phyloP scores from a whole-genome alignment of 2,888 invertebrate genomes.

The Erebia palarica region DNA sequence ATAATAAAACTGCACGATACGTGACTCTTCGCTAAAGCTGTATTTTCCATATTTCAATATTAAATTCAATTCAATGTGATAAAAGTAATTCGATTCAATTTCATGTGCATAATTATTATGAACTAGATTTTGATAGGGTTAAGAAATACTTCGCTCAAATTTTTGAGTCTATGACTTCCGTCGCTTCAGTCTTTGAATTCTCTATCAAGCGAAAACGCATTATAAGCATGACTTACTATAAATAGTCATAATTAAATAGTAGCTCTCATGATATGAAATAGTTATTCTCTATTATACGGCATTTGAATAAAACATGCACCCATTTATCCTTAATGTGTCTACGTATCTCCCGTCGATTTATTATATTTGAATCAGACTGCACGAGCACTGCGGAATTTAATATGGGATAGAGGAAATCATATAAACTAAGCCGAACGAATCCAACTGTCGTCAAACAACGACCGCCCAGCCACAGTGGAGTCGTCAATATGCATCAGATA shows the following conservation, averaged over 20 bases:
- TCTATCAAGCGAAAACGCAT: background rate
- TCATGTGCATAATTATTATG: background rate
- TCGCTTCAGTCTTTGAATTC: background rate
- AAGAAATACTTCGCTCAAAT: background rate
- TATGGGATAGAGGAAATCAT: slow-evolving; percentile 23
- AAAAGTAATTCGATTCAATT: slow-evolving; percentile 14
- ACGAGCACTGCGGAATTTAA: slow-evolving; percentile 23
- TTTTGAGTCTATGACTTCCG: background rate
- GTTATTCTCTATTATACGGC: slow-evolving; percentile 15
- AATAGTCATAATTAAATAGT: slow-evolving; percentile 2
- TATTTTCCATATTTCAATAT: slow-evolving; percentile 21
- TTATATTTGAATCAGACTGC: slow-evolving; percentile 25
- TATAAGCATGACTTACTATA: background rate
- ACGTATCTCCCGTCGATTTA: slow-evolving; percentile 28
- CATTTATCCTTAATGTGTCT: slow-evolving; percentile 26
- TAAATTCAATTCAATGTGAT: slow-evolving; percentile 3
- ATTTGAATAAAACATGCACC: slow-evolving; percentile 31
- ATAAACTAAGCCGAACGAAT: slow-evolving; percentile 28
- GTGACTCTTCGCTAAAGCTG: slow-evolving; percentile 25
- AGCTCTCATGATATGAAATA: slow-evolving; percentile 16
- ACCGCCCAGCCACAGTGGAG: slow-evolving; percentile 24
- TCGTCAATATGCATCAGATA: slow-evolving; percentile 43
- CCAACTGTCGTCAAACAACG: slow-evolving; percentile 26
- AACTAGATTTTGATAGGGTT: slow-evolving; percentile 1
- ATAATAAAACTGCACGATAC: slow-evolving; percentile 53